Percentiles rank a stretch among this genome's conserved stretches.
Evolutionary conservation across 53 echinoderm and acorn worm genomes (phyloP).

Genomic region (Mesocentrotus franciscanus): DNA sequence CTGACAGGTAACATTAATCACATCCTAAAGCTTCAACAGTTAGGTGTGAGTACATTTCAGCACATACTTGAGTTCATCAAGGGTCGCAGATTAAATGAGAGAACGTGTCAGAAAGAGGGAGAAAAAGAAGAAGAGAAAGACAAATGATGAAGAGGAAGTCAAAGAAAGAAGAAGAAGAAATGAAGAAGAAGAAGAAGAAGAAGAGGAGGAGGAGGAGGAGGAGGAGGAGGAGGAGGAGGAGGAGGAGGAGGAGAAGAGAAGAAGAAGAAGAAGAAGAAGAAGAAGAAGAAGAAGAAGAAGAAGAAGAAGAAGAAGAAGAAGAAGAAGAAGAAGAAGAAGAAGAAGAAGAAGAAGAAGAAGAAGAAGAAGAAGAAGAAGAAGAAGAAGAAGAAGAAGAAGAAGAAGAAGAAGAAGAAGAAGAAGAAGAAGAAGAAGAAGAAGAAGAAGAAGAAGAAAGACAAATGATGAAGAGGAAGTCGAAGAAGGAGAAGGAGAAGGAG

Average conservation of each 20-base stretch:
- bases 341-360: too few species aligned
- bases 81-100: background rate
- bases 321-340: too few species aligned
- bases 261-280: background rate
- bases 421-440: background rate
- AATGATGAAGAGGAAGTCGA: background rate
- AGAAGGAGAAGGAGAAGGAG: background rate
- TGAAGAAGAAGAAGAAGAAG: background rate
- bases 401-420: background rate
- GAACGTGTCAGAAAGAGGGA: background rate
- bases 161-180: background rate
- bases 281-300: too few species aligned
- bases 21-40: too few species aligned
- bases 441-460: background rate
- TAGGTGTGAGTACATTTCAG: background rate
- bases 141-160: background rate
- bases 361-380: too few species aligned
- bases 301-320: too few species aligned
- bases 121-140: background rate
- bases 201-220: background rate
- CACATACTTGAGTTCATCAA: background rate
- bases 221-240: background rate
- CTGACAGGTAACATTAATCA: conserved; percentile 23
- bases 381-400: too few species aligned
- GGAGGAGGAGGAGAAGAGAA: background rate